Evolutionary conservation across 1,140 invertebrate genomes (phyloP).

Genomic region (Rhynchophorus ferrugineus): DNA sequence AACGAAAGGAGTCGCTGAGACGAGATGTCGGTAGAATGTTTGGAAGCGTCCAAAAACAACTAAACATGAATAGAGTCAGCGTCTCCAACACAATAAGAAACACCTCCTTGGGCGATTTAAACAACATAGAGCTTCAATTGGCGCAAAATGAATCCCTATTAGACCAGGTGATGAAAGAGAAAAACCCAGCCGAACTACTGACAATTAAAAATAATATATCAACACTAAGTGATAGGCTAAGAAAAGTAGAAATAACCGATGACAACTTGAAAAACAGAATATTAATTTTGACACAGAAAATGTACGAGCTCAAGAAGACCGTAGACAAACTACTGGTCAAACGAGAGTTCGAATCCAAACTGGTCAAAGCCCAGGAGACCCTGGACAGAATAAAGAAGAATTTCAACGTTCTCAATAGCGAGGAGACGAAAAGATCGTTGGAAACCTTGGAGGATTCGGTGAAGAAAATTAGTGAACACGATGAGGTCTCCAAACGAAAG

Average conservation of each 20-base stretch:
- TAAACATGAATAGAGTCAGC: slow-evolving; percentile 16
- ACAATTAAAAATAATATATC: slow-evolving; percentile 12
- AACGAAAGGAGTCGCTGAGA: slow-evolving; percentile 18
- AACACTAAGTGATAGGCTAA: slow-evolving; percentile 11
- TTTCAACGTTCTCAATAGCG: slow-evolving; percentile 7
- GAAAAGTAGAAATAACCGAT: slow-evolving; percentile 15
- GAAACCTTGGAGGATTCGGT: slow-evolving; percentile 6
- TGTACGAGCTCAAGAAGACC: slow-evolving; percentile 9
- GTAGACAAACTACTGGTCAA: slow-evolving; percentile 14
- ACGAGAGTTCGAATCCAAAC: slow-evolving; percentile 16
- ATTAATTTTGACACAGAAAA: slow-evolving; percentile 10
- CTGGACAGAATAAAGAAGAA: slow-evolving; percentile 12
- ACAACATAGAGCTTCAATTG: slow-evolving; percentile 17
- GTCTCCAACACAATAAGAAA: slow-evolving; percentile 11
- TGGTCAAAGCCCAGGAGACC: slow-evolving; percentile 3
- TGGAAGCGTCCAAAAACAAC: slow-evolving; percentile 19
- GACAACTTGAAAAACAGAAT: slow-evolving; percentile 16
- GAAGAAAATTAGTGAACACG: slow-evolving; percentile 10
- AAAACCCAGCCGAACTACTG: slow-evolving; percentile 2
- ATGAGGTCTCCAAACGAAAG: slow-evolving; percentile 6
- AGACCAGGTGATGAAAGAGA: slow-evolving; percentile 7
- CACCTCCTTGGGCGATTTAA: slow-evolving; percentile 17
- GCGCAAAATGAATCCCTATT: slow-evolving; percentile 19
- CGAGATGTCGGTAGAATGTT: slow-evolving; percentile 9
- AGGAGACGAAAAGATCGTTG: slow-evolving; percentile 7